Base-by-base conservation (phyloP, 2,888 invertebrate genomes). In the Crioceris asparagi region DNA sequence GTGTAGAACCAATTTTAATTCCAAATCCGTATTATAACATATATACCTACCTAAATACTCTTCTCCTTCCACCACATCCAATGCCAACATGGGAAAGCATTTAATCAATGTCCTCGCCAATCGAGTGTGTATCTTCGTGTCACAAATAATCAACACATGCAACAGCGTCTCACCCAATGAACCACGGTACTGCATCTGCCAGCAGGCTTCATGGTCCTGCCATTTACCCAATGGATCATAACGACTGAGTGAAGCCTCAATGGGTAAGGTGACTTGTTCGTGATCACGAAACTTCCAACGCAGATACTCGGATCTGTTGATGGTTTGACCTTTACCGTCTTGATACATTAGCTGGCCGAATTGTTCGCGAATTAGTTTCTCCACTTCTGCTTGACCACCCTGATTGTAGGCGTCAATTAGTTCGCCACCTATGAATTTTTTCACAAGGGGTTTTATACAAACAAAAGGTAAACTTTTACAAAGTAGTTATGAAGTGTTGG, bases 111-210 rank as follows among this genome's bases (percentile, higher is more conserved):
- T 84, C 47, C 92, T 76, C 0, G 94, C 94, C 38, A 98, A 70
- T 49, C 83, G 72, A 0, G 83, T 84, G 43, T 73, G 70, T 40
- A 79, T 75, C 63, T 86, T 82, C 1, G 91, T 91, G 61, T 93
- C 92, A 61, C 93, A 88, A 51, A 96, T 91, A 47, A 94, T 91
- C 35, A 96, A 74, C 3, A 98, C 84, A 58, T 98, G 97, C 8
- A 98, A 71, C 2, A 96, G 69, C 3, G 88, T 91, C 67, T 98
- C 97, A 0, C 97, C 97, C 1, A 97, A 70, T 0, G 92, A 88
- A 0, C 97, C 97, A 8, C 97, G 74, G 59, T 88, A 90, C 55
- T 90, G 86, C 83, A 98, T 87, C 63, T 93, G 90, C 97, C 97
- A 98, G 60, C 96, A 94, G 0, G 93, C 93, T 47, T 85, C 83